Conservation (phyloP, 92 coral and sea anemone genomes). For the Zoanthus solanderi region DNA sequence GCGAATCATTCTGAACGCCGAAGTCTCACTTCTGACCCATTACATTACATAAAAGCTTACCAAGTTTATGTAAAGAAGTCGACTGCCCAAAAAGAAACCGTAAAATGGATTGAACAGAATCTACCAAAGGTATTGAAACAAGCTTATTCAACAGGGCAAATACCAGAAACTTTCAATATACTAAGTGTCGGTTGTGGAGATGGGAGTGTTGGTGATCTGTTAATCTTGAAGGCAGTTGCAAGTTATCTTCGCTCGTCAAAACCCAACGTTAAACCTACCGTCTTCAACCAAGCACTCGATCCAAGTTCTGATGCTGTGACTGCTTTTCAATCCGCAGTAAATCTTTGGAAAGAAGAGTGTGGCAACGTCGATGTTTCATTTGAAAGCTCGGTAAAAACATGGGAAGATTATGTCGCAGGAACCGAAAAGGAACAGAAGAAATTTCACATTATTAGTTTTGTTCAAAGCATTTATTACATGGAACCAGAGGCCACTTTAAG, state of each 20-base stretch:
- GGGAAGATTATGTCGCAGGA: slow-evolving; percentile 38
- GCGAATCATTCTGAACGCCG: slow-evolving; percentile 1
- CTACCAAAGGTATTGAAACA: slow-evolving; percentile 9
- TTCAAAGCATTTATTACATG: slow-evolving; percentile 54
- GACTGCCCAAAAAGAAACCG: slow-evolving; percentile 7
- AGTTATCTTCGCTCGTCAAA: slow-evolving; percentile 1
- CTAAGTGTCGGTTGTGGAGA: slow-evolving; percentile 51
- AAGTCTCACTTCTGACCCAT: slow-evolving; percentile 24
- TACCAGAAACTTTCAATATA: slow-evolving; percentile 34
- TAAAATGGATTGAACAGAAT: slow-evolving; percentile 17
- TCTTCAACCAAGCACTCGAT: slow-evolving; percentile 51
- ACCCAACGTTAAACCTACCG: not conserved
- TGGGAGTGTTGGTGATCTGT: slow-evolving; percentile 45
- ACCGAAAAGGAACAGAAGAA: slow-evolving; percentile 23
- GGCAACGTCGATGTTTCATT: slow-evolving; percentile 16
- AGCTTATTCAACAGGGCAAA: not conserved
- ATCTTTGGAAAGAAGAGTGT: slow-evolving; percentile 15
- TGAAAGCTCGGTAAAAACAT: slow-evolving; percentile 31
- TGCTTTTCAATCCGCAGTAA: not conserved
- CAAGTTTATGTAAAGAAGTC: slow-evolving; percentile 20
- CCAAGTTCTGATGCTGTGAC: slow-evolving; percentile 24
- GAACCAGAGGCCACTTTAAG: slow-evolving; percentile 38
- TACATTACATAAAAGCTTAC: slow-evolving; percentile 26
- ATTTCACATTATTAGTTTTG: slow-evolving; percentile 44
- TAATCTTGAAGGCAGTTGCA: slow-evolving; percentile 29